Percentiles rank a stretch among this genome's conserved stretches.
Evolutionary conservation across 2,888 invertebrate genomes (phyloP).

Genomic region (Mythimna impura): DNA sequence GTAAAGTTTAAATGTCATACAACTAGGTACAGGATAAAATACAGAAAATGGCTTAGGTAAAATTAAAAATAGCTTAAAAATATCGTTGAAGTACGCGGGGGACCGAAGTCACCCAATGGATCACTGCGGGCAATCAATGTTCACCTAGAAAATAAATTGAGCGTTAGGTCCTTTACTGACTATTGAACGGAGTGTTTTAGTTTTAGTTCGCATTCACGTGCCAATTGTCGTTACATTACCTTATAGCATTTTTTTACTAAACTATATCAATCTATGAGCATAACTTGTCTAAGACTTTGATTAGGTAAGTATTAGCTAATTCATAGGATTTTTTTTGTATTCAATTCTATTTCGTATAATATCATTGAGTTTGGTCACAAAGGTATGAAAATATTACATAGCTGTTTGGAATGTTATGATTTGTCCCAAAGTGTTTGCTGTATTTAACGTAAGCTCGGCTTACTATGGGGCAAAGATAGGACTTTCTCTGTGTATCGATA

Average conservation of each 20-base stretch:
- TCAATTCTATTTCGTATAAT: neutral
- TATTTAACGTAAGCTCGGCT: too few species aligned
- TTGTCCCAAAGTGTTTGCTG: neutral
- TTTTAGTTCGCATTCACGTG: constrained; percentile 7
- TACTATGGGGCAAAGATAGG: too few species aligned
- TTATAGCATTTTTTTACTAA: neutral
- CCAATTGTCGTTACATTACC: constrained; percentile 2
- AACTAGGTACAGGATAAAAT: constrained; percentile 72
- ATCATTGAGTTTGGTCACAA: neutral
- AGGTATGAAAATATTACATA: too few species aligned
- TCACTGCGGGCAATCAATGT: constrained; percentile 81
- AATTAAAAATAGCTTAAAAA: constrained; percentile 66
- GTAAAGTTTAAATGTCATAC: constrained; percentile 74
- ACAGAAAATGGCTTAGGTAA: constrained; percentile 68
- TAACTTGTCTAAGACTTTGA: neutral
- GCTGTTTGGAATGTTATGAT: neutral
- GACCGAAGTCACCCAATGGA: constrained; percentile 73
- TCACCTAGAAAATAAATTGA: constrained; percentile 85
- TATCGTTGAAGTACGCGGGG: constrained; percentile 66
- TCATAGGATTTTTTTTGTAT: neutral
- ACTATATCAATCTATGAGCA: neutral
- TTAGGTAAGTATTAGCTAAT: neutral
- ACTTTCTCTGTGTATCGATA: too few species aligned
- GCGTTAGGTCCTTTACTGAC: constrained; percentile 30
- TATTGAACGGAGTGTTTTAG: neutral